A percentile compares a stretch with the other conserved stretches of the same genome.
phyloP scores from a whole-genome alignment of 2,113 vertebrate genomes.

The Colistium nudipinnis region DNA sequence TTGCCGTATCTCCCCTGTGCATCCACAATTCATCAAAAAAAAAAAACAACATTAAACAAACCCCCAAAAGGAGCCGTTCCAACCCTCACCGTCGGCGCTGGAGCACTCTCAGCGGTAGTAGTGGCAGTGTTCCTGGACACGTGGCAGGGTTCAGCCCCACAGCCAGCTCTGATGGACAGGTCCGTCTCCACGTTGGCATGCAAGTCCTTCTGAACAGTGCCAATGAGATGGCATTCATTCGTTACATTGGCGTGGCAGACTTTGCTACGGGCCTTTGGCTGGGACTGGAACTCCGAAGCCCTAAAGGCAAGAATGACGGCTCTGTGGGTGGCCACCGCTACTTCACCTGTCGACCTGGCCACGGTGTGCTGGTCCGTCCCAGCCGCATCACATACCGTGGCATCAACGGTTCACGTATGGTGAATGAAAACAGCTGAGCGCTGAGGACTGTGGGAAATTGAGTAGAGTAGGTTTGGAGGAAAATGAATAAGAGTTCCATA shows the following conservation, averaged over 20 bases:
- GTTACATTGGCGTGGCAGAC: constrained; percentile 90
- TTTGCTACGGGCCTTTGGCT: constrained; percentile 94
- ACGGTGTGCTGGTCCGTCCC: constrained; percentile 91
- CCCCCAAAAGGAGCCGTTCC: constrained; percentile 79
- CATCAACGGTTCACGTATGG: constrained; percentile 89
- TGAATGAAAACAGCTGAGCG: constrained; percentile 85
- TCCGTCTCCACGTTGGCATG: constrained; percentile 88
- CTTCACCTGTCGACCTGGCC: constrained; percentile 88
- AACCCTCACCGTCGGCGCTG: constrained; percentile 84
- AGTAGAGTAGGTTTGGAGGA: neutral
- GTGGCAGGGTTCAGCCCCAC: constrained; percentile 38
- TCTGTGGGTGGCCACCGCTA: constrained; percentile 89
- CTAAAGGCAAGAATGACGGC: constrained; percentile 93
- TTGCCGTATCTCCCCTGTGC: constrained; percentile 10
- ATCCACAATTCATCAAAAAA: neutral
- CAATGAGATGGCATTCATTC: constrained; percentile 91
- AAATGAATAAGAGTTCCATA: neutral
- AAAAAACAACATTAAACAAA: neutral
- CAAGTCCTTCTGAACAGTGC: constrained; percentile 94
- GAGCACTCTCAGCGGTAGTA: constrained; percentile 75
- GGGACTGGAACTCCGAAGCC: constrained; percentile 90
- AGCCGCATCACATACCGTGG: constrained; percentile 93
- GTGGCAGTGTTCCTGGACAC: constrained; percentile 26
- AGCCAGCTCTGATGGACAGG: constrained; percentile 61
- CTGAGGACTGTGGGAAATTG: constrained; percentile 54